phyloP scores from a whole-genome alignment of 2,113 vertebrate genomes.

The Siphamia tubifer region DNA sequence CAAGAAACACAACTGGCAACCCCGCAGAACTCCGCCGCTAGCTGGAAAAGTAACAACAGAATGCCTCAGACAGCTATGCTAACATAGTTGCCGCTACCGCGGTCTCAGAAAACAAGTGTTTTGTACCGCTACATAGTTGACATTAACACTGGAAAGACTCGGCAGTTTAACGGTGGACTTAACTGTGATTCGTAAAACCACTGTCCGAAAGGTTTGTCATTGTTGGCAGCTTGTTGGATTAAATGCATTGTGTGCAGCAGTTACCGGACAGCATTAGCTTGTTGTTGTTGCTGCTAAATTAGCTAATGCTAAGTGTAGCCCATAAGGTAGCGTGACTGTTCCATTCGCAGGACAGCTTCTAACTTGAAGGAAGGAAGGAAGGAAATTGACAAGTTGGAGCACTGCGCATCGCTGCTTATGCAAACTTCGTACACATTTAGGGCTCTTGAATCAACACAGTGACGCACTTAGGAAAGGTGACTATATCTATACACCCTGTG shows the following conservation, averaged over 20 bases:
- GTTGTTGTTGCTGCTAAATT: neutral
- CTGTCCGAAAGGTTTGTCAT: neutral
- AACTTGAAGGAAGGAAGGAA: constrained; percentile 57
- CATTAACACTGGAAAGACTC: neutral
- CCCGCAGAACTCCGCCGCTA: neutral
- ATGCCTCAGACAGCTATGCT: neutral
- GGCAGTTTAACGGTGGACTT: neutral
- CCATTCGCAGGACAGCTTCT: constrained; percentile 3
- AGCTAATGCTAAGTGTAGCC: constrained; percentile 27
- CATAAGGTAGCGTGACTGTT: constrained; percentile 25
- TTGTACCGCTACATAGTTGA: neutral
- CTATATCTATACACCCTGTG: neutral
- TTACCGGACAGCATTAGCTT: neutral
- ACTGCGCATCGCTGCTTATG: constrained; percentile 29
- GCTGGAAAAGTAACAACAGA: neutral
- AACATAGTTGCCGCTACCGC: neutral
- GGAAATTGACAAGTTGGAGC: constrained; percentile 43
- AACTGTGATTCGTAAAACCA: neutral
- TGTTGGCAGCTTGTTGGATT: neutral
- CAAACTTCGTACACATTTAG: constrained; percentile 24
- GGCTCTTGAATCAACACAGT: neutral
- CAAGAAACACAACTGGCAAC: constrained; percentile 31
- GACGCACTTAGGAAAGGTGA: constrained; percentile 37
- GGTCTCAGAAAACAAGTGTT: neutral
- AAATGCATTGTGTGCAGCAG: neutral